Base-by-base conservation (phyloP, 2,888 invertebrate genomes). In the Eurois occulta region DNA sequence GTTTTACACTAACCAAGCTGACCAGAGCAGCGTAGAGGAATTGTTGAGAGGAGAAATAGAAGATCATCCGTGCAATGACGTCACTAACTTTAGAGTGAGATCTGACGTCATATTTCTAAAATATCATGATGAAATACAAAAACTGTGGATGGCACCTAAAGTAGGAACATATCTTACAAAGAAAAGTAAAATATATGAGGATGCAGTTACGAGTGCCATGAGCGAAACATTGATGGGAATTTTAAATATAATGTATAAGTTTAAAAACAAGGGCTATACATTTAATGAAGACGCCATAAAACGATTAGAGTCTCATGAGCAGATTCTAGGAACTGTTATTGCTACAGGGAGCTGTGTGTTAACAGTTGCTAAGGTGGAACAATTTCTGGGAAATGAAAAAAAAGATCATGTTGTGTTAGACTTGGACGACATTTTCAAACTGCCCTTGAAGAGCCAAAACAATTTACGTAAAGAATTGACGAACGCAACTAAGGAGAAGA, bases 1-100 rank as follows among this genome's bases (percentile, higher is more conserved):
- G 11, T 82, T 87, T 77, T 86, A 80, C 32, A 77, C 83, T 2
- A 85, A 78, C 48, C 87, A 87, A 72, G 78, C 81, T 10, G 75
- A 85, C 48, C 80, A 85, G 21, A 28, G 10, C 16, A 52, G 58
- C 1, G 72, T 87, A 3, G 87, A 77, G 43, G 52, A 76, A 46
- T 68, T 76, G 8, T 67, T 83, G 5, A 83, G 28, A 60, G 18
- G 2, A 13, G 83, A 83, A 67, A 83, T 83, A 38, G 58, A 80
- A 35, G 58, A 52, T n/a, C 35, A 76, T 2, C 72, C 69, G 0
- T 52, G 76, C 55, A 60, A 55, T 18, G 73, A 73, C 2, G 55
- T 74, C 0, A 71, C 68, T 1, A 74, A 65, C 10, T 80, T 84
- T 46, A 73, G 65, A 48, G 52, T 60, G 13, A 73, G 68, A 16